phyloP scores from a whole-genome alignment of 1,140 invertebrate species.

The Meloidogyne floridensis region DNA sequence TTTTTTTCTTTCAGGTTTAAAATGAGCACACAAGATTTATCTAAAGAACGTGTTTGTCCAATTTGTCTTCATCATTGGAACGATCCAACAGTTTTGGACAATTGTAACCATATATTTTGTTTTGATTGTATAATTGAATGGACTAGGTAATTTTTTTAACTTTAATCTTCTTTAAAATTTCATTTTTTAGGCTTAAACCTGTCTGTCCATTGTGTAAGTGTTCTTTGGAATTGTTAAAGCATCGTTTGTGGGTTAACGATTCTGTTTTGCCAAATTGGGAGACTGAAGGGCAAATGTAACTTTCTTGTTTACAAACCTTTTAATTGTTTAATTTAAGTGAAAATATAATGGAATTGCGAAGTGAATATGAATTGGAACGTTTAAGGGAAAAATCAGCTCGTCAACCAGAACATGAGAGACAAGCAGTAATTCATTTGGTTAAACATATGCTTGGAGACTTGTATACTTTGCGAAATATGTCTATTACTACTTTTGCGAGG shows the following conservation, averaged over 20 bases:
- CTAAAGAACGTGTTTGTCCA: constrained; percentile 21
- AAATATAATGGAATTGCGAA: constrained; percentile 33
- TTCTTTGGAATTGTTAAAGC: constrained; percentile 31
- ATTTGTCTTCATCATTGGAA: constrained; percentile 34
- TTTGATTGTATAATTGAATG: constrained; percentile 41
- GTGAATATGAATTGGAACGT: constrained; percentile 32
- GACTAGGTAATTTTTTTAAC: constrained; percentile 19
- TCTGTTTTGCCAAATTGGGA: constrained; percentile 25
- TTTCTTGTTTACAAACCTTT: neutral
- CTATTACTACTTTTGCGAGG: constrained; percentile 12
- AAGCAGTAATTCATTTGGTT: constrained; percentile 34
- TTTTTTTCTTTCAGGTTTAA: neutral
- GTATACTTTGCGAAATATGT: constrained; percentile 10
- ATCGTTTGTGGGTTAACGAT: constrained; percentile 10
- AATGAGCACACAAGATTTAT: neutral
- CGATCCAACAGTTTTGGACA: constrained; percentile 33
- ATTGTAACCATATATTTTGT: constrained; percentile 38
- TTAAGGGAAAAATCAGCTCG: constrained; percentile 35
- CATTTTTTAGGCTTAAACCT: constrained; percentile 14
- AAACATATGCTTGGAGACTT: constrained; percentile 26
- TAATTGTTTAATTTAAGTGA: constrained; percentile 16
- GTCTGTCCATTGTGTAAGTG: constrained; percentile 34
- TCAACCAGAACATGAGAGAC: constrained; percentile 38
- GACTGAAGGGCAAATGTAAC: constrained; percentile 24
- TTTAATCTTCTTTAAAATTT: neutral